Conservation (phyloP, 2,113 vertebrate genomes). For the Verasper variegatus region DNA sequence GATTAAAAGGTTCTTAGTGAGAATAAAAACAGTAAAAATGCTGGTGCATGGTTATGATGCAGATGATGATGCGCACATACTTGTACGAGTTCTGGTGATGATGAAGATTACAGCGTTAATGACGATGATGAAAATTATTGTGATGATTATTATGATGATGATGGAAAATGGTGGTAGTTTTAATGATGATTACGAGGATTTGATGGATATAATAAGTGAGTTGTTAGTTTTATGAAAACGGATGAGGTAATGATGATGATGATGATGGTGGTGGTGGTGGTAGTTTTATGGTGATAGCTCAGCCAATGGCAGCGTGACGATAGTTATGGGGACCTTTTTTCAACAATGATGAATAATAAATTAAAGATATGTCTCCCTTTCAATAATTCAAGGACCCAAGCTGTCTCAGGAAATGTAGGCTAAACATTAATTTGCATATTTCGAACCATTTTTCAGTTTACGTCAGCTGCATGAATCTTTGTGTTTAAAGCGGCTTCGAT, state of each 20-base stretch:
- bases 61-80: background rate
- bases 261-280: background rate
- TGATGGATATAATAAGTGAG: too few species aligned
- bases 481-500: constrained; percentile 39
- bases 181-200: too few species aligned
- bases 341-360: constrained; percentile 63
- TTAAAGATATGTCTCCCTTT: constrained; percentile 56
- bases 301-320: constrained; percentile 14
- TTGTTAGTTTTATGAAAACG: too few species aligned
- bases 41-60: background rate
- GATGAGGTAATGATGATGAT: background rate
- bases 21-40: background rate
- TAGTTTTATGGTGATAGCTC: background rate
- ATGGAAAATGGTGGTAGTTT: background rate
- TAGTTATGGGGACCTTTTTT: constrained; percentile 27
- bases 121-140: background rate
- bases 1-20: background rate
- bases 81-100: background rate
- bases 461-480: constrained; percentile 31
- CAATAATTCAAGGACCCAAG: constrained; percentile 71
- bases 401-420: constrained; percentile 55
- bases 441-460: constrained; percentile 17
- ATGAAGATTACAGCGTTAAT: background rate
- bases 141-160: background rate
- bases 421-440: constrained; percentile 43